These are phyloP conservation scores for Meteorus sp. DNA, from an alignment of 1,140 invertebrate species.

Conservation along the genomic window DNA sequence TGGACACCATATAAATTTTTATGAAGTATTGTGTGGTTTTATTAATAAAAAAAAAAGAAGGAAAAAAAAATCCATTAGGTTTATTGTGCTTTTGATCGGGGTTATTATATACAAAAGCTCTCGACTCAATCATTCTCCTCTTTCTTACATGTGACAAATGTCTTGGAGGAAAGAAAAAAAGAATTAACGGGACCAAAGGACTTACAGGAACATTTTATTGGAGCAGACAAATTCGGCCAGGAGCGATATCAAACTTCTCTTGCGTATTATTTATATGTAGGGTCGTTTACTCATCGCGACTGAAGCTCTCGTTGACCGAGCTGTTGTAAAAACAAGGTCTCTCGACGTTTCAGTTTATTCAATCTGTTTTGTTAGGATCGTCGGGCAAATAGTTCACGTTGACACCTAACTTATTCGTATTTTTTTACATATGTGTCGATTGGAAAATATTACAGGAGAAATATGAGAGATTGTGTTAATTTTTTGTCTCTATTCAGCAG, in stretches of 20 bases:
- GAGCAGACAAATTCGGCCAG: neutral
- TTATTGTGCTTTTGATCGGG: too few relatives aligned
- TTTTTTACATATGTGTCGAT: conserved; percentile 6
- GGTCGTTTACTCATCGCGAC: too few relatives aligned
- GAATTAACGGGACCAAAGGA: neutral
- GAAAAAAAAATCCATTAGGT: too few relatives aligned
- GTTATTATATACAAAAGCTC: too few relatives aligned
- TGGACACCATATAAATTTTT: too few relatives aligned
- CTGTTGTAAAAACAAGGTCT: conserved; percentile 40
- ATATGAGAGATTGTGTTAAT: too few relatives aligned
- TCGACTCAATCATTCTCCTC: neutral
- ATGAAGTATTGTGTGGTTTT: too few relatives aligned
- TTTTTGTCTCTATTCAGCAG: too few relatives aligned
- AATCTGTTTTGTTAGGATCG: conserved; percentile 37
- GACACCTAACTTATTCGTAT: conserved; percentile 1
- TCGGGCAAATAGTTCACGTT: conserved; percentile 22
- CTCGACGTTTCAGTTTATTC: conserved; percentile 36
- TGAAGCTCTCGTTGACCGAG: conserved; percentile 35
- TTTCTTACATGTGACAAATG: neutral
- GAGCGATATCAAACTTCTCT: neutral
- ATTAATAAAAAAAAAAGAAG: too few relatives aligned
- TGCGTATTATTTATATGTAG: too few relatives aligned
- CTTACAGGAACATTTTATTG: neutral
- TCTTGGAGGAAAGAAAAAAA: neutral
- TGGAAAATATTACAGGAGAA: too few relatives aligned